Percentiles rank a stretch among this genome's conserved stretches.
Evolutionary conservation across 2,888 invertebrate genomes (phyloP).

Genomic region (Oxyscelio sp.): DNA sequence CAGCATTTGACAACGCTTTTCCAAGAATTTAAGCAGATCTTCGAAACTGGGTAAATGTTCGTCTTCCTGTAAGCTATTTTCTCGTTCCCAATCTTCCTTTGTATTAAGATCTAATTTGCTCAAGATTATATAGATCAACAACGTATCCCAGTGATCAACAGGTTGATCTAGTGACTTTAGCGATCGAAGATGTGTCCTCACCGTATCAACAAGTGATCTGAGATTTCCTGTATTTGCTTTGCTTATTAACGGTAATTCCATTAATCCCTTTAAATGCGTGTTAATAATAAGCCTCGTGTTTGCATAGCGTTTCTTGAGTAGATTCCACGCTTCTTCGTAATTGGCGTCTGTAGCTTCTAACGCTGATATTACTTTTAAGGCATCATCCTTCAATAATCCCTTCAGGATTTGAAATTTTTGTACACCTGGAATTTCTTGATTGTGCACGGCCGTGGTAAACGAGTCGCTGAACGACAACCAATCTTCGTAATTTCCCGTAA

Average conservation of each 20-base stretch:
- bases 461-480: constrained; percentile 11
- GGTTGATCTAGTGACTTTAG: constrained; percentile 10
- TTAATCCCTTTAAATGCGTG: constrained; percentile 27
- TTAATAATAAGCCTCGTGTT: constrained; percentile 12
- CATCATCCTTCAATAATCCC: constrained; percentile 22
- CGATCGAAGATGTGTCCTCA: constrained; percentile 6
- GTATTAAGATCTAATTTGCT: constrained; percentile 13
- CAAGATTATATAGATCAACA: constrained; percentile 11
- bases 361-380: constrained; percentile 19
- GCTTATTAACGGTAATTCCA: constrained; percentile 1
- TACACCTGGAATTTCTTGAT: constrained; percentile 11
- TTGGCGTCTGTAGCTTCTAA: constrained; percentile 32
- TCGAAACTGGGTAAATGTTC: no score
- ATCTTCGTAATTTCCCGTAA: background rate
- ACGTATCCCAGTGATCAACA: constrained; percentile 1
- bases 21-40: no score
- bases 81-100: constrained; percentile 4
- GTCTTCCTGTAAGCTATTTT: no score
- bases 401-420: constrained; percentile 30
- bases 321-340: constrained; percentile 9
- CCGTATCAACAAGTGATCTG: constrained; percentile 8
- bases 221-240: constrained; percentile 8
- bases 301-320: constrained; percentile 10
- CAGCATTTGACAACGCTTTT: no score
- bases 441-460: constrained; percentile 22